Conservation (phyloP, 2,888 invertebrate species). For the Miltochrista miniata region DNA sequence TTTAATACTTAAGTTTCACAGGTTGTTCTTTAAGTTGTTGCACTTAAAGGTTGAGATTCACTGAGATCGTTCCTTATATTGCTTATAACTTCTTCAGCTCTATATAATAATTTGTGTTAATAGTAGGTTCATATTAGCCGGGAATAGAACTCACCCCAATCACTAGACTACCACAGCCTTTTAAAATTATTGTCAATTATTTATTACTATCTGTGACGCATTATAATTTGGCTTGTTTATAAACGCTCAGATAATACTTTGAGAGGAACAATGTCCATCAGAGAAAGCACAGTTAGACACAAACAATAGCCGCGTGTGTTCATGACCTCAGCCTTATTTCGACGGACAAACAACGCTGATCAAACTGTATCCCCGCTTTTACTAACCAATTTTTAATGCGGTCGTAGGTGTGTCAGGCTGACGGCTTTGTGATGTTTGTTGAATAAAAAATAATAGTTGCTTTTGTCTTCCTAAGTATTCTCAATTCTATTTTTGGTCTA, state of each 20-base stretch:
- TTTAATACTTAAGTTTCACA: no score
- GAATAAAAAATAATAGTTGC: background rate
- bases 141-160: no score
- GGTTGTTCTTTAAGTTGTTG: no score
- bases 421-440: background rate
- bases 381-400: conserved; percentile 3
- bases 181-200: no score
- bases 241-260: background rate
- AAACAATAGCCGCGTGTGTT: conserved; percentile 17
- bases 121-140: no score
- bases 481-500: no score
- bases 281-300: conserved; percentile 15
- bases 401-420: background rate
- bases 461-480: no score
- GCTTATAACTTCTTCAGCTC: no score
- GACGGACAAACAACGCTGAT: conserved; percentile 7
- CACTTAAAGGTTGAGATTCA: no score
- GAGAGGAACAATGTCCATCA: conserved; percentile 3
- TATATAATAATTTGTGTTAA: no score
- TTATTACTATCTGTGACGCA: background rate
- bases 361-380: conserved; percentile 10
- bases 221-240: background rate
- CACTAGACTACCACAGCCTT: no score
- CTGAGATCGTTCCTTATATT: no score
- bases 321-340: conserved; percentile 12